These are phyloP conservation scores for Abscondita cerata DNA, from an alignment of 2,888 invertebrate species.

Conservation along the genomic window DNA sequence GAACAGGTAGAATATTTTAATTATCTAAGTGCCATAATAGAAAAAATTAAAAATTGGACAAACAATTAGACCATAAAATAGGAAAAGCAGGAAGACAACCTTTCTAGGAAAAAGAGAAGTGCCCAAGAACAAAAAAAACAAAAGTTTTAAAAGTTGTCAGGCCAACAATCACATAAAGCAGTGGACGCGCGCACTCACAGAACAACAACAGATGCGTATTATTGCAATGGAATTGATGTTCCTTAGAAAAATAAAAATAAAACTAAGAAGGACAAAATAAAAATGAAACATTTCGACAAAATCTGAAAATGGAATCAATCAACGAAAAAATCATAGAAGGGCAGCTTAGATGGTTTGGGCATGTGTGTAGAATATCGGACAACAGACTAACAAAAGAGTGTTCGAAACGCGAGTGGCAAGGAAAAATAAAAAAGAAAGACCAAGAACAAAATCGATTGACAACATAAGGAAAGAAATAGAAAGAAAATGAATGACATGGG, in stretches of 20 bases:
- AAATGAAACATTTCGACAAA: conserved; percentile 7
- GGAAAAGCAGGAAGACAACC: conserved; percentile 6
- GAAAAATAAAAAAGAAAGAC: conserved; percentile 4
- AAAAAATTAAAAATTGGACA: not conserved
- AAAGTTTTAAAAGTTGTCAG: conserved; percentile 7
- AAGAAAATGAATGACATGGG: too few species aligned
- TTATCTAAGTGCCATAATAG: not conserved
- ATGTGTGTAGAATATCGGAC: conserved; percentile 8
- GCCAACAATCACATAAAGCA: conserved; percentile 8
- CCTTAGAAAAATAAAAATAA: not conserved
- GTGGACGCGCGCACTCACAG: conserved; percentile 6
- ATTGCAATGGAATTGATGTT: not conserved
- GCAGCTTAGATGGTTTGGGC: not conserved
- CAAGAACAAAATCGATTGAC: not conserved
- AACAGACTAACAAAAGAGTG: not conserved
- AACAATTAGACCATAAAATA: not conserved
- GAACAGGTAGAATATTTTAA: too few species aligned
- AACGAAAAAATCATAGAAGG: too few species aligned
- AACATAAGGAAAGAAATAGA: conserved; percentile 4
- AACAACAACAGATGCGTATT: conserved; percentile 4
- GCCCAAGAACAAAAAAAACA: not conserved
- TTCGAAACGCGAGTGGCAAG: conserved; percentile 1
- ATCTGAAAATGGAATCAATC: not conserved
- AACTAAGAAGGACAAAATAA: not conserved
- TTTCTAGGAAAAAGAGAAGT: conserved; percentile 6